Percentiles rank a stretch among this genome's conserved stretches.
Evolutionary conservation across 2,888 invertebrate genomes (phyloP).

Genomic region (Protonemura montana): DNA sequence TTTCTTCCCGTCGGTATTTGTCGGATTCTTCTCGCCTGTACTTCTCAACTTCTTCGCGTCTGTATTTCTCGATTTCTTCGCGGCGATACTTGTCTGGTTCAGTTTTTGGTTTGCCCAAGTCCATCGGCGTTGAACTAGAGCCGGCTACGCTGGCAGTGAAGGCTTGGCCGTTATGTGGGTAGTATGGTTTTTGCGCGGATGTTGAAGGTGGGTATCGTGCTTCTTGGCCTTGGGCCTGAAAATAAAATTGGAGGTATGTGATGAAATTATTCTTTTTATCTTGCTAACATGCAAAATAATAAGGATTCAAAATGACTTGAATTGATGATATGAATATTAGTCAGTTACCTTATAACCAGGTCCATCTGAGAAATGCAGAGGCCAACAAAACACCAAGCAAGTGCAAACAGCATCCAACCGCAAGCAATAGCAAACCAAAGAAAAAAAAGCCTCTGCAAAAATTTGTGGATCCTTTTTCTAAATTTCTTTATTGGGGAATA

Average conservation of each 20-base stretch:
- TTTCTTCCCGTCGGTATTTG: slow-evolving; percentile 31
- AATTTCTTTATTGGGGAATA: neutral
- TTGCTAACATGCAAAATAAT: neutral
- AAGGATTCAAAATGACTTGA: neutral
- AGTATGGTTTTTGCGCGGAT: neutral
- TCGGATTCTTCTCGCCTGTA: slow-evolving; percentile 9
- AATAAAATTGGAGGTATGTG: no score
- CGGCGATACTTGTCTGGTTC: slow-evolving; percentile 36
- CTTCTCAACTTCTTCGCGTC: slow-evolving; percentile 16
- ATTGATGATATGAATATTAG: neutral
- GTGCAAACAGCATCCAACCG: neutral
- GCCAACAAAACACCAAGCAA: neutral
- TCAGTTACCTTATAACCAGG: neutral
- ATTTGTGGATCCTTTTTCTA: neutral
- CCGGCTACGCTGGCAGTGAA: neutral
- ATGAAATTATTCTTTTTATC: neutral
- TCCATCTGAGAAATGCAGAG: neutral
- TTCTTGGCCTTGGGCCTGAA: slow-evolving; percentile 36
- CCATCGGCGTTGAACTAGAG: slow-evolving; percentile 1
- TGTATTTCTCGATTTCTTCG: slow-evolving; percentile 16
- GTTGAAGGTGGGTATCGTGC: slow-evolving; percentile 13
- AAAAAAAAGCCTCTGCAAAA: neutral
- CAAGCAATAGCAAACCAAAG: neutral
- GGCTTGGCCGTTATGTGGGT: neutral
- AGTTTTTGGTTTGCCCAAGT: slow-evolving; percentile 24